Evolutionary conservation across 2,797 vertebrate genomes (phyloP), one percentile per base, ranked within the genome.

Genomic region (Spinus olivaceus): DNA sequence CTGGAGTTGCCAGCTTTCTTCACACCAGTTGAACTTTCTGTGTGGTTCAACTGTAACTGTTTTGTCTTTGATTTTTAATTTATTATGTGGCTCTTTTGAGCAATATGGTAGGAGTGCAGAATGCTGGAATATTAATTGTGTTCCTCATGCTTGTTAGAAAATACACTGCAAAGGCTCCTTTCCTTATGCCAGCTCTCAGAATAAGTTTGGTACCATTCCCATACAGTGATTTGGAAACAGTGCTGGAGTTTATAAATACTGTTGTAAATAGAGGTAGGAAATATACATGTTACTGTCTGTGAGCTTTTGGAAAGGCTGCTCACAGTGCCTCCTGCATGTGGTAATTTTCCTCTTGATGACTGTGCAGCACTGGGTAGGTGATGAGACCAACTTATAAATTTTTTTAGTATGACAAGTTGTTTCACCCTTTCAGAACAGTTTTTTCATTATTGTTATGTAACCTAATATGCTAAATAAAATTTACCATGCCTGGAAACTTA

Each of bases 401-500:
- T 28, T 88, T 86, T 74, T 20, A 46, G 6, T 41, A 32, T 59
- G 65, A 78, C 39, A 67, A 50, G 9, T 86, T 71, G 33, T 59
- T 94, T 77, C 50, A 66, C 15, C 44, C 5, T 10, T 90, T 81
- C 50, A 39, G 59, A 91, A 35, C 2, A 27, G 4, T 18, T 15
- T 51, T 72, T 77, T 87, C 8, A 5, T 77, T 82, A 24, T 66
- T 64, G 16, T 92, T 95, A 56, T 11, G 17, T 86, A 95, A 80
- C 28, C 46, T 73, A 41, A 28, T 50, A 83, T 33, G 25, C 51
- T 86, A 63, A 81, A 54, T 69, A 41, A 90, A 87, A 84, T 57
- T 44, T 53, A n/a, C 77, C 47, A 37, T 71, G 87, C 57, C 30
- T 90, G 41, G 46, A 54, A 91, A 46, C 47, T 53, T 64, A 51